phyloP scores from a whole-genome alignment of 2,113 vertebrate genomes.

The Malurus alboscapulatus region DNA sequence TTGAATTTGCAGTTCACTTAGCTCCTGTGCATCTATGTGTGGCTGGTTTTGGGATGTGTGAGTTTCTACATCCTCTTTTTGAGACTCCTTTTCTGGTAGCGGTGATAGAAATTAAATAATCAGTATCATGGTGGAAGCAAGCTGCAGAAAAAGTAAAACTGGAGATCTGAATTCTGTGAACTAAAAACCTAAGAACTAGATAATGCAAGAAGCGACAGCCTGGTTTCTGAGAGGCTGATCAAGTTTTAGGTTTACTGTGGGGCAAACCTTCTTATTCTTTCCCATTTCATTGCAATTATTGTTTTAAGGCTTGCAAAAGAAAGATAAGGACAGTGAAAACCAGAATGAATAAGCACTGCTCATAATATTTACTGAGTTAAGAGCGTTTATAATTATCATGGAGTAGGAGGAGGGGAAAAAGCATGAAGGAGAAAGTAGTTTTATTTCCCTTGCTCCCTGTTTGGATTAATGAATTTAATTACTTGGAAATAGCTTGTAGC shows the following conservation, averaged over 20 bases:
- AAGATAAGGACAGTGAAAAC: conserved; percentile 13
- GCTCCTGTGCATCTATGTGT: neutral
- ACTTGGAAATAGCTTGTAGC: conserved; percentile 28
- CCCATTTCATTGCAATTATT: neutral
- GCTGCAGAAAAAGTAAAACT: neutral
- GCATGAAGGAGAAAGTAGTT: conserved; percentile 12
- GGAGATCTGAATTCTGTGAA: neutral
- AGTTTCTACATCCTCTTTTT: neutral
- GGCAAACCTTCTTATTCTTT: neutral
- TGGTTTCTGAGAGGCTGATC: neutral
- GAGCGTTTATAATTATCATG: neutral
- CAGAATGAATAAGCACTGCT: neutral
- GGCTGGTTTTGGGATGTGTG: neutral
- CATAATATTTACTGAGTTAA: neutral
- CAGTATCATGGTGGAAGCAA: neutral
- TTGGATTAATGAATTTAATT: conserved; percentile 52
- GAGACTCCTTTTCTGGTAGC: neutral
- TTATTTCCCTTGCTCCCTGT: conserved; percentile 17
- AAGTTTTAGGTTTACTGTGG: neutral
- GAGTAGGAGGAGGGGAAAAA: neutral
- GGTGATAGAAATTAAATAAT: neutral
- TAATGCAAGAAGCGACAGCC: neutral
- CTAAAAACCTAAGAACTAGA: neutral
- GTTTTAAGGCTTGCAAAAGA: conserved; percentile 1
- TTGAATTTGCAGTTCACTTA: neutral